Base-by-base conservation (phyloP, 2,888 invertebrate genomes). In the Girardia tigrina region DNA sequence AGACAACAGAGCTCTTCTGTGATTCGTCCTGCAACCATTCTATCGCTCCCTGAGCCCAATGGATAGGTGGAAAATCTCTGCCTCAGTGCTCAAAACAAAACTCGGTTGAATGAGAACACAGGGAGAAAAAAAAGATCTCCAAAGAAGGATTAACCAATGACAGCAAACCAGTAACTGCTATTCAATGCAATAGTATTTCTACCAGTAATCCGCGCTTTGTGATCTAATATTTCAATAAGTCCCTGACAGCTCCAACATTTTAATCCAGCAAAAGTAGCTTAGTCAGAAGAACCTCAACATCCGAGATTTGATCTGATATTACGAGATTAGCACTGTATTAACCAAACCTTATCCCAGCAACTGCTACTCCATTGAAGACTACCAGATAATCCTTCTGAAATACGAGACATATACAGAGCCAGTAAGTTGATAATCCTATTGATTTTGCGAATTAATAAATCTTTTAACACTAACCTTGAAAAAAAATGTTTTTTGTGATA, bases 181-280 rank as follows among this genome's bases (percentile, higher is more conserved):
- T 56, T 56, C 56, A 56, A 56, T 56, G 56, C 56, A 56, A 56
- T 56, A 56, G 56, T 56, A 56, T 56, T 56, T 56, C 56, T 56
- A 56, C 56, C 56, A 56, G 56, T 56, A 56, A 56, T 56, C 56
- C 56, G 56, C 56, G 56, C 56, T 56, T 56, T 56, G 56, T 56
- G 56, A 56, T 56, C 56, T 56, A 56, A 56, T 56, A 56, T 56
- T 56, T 56, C 56, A 56, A 56, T 56, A 56, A 56, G 56, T 56
- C 56, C 56, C 56, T 56, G 56, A 56, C 56, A 56, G 56, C 56
- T 56, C 56, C 56, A 56, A 56, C 56, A 56, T 56, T 56, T 56
- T 56, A 56, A 56, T 56, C 56, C 56, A 56, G 8, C 56, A 56
- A 56, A 56, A 56, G 56, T 56, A 56, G 56, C 56, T 56, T 56